These are phyloP conservation scores for Mormyrus hasselquistii DNA, from an alignment of 2,797 vertebrate species.

Conservation along the genomic window DNA sequence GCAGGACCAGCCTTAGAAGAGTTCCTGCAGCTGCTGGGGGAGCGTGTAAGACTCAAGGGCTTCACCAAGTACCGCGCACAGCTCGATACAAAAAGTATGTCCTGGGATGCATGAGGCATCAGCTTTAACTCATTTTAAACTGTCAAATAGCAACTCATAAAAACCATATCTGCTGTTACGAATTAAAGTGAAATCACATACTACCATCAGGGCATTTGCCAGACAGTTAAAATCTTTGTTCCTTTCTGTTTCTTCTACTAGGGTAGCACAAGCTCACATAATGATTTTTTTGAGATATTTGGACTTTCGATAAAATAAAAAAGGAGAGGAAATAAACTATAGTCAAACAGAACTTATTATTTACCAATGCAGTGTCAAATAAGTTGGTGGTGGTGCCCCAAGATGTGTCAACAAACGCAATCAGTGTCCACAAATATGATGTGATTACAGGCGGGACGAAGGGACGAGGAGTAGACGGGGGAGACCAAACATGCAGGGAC, in stretches of 20 bases:
- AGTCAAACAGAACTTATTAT: not conserved
- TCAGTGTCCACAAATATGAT: not conserved
- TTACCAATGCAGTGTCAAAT: not conserved
- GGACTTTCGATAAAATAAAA: not conserved
- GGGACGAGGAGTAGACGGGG: too few species aligned
- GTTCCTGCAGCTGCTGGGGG: slow-evolving; percentile 92
- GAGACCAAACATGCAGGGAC: too few species aligned
- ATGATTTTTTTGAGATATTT: not conserved
- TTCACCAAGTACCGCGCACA: slow-evolving; percentile 96
- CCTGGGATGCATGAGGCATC: not conserved
- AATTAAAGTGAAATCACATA: not conserved
- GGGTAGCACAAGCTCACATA: not conserved
- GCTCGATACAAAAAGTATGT: slow-evolving; percentile 88
- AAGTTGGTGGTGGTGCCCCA: not conserved
- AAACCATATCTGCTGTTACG: not conserved
- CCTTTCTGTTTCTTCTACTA: not conserved
- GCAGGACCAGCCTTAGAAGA: slow-evolving; percentile 91
- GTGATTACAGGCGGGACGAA: not conserved
- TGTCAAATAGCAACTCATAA: not conserved
- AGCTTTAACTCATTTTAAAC: not conserved
- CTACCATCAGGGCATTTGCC: not conserved
- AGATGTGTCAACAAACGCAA: not conserved
- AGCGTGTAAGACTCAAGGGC: slow-evolving; percentile 89
- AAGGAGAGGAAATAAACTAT: not conserved
- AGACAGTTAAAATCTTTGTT: not conserved